Evolutionary conservation across 2,113 vertebrate genomes (phyloP).

Genomic region (Antigone vipio): DNA sequence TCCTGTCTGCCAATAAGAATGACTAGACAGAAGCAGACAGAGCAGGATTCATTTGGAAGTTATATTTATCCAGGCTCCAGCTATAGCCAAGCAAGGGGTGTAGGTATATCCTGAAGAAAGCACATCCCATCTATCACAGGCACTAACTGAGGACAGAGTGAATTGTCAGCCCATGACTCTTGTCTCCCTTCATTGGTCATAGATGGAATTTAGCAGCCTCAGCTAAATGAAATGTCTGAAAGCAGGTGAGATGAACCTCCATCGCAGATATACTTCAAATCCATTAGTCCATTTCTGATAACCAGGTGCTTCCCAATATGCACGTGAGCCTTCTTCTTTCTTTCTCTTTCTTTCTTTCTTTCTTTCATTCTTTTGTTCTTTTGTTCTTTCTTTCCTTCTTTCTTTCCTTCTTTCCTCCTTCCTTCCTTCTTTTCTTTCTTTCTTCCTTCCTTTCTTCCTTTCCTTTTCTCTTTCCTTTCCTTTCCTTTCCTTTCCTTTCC

Average conservation of each 20-base stretch:
- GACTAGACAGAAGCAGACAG: not conserved
- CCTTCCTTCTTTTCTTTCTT: too few relatives aligned
- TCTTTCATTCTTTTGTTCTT: too few relatives aligned
- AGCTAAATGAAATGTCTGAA: not conserved
- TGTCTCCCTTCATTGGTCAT: not conserved
- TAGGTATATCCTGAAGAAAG: not conserved
- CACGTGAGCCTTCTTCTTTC: rapidly evolving
- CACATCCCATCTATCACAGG: not conserved
- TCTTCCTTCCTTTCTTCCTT: not conserved
- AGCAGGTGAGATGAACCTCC: not conserved
- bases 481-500: too few relatives aligned
- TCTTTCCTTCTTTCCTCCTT: too few relatives aligned
- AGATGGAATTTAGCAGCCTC: not conserved
- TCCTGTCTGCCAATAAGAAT: not conserved
- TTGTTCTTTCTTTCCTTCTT: too few relatives aligned
- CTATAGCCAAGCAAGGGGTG: not conserved
- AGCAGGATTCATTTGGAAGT: not conserved
- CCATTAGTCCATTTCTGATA: not conserved
- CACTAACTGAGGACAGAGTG: not conserved
- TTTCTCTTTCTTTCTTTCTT: not conserved
- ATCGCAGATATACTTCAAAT: not conserved
- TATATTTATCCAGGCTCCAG: not conserved
- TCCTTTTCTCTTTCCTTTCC: not conserved
- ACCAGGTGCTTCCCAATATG: not conserved
- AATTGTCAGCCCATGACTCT: not conserved